These are phyloP conservation scores for Ophraella communa DNA, from an alignment of 2,888 invertebrate species.

Conservation along the genomic window DNA sequence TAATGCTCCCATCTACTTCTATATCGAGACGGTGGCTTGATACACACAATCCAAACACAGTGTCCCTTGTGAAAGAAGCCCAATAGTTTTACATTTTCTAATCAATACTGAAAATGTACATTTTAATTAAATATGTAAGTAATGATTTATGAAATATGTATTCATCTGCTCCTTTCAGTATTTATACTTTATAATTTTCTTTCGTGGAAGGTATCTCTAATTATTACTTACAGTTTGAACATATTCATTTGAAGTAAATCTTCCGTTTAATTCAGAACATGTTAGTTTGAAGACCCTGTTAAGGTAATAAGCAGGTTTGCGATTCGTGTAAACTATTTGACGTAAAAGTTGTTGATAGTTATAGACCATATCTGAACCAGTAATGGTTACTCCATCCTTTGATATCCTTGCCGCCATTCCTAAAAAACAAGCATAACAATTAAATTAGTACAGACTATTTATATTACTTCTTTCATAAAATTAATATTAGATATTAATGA, in stretches of 20 bases:
- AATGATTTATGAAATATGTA: too few species aligned
- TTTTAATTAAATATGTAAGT: too few species aligned
- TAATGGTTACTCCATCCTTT: constrained; percentile 84
- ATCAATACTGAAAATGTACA: too few species aligned
- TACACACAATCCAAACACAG: too few species aligned
- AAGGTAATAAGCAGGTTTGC: constrained; percentile 93
- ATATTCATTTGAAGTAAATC: constrained; percentile 95
- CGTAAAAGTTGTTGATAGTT: constrained; percentile 77
- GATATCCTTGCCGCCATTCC: constrained; percentile 78
- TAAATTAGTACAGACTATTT: too few species aligned
- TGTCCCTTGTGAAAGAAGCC: too few species aligned
- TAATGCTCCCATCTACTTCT: too few species aligned
- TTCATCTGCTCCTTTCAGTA: too few species aligned
- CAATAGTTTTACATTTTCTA: too few species aligned
- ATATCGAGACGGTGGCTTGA: too few species aligned
- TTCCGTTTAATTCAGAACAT: constrained; percentile 91
- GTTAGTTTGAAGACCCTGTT: constrained; percentile 95
- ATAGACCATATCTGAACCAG: constrained; percentile 78
- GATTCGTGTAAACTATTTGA: constrained; percentile 91
- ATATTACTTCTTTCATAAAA: too few species aligned
- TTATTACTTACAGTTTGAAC: constrained; percentile 78
- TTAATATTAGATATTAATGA: too few species aligned
- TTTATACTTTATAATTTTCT: neutral
- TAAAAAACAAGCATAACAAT: constrained; percentile 28
- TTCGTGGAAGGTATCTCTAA: neutral